phyloP scores from a whole-genome alignment of 1,140 invertebrate genomes.

The Venturia canescens region DNA sequence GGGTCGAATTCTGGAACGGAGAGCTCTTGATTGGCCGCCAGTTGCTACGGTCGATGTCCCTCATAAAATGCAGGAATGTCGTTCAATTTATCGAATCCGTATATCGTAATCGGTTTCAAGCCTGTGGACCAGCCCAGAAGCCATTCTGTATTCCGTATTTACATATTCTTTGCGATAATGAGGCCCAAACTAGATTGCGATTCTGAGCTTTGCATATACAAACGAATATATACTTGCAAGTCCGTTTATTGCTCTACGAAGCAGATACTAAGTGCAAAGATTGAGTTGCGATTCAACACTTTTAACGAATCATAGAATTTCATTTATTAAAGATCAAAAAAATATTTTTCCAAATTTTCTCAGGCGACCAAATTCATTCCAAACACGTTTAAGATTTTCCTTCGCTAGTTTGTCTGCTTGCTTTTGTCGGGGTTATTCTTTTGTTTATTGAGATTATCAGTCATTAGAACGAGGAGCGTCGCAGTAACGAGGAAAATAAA shows the following conservation, averaged over 20 bases:
- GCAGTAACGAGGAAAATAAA: background rate
- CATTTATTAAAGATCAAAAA: no score
- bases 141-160: slow-evolving; percentile 7
- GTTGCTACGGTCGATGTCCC: background rate
- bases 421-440: no score
- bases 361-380: no score
- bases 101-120: slow-evolving; percentile 25
- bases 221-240: background rate
- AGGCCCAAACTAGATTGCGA: slow-evolving; percentile 4
- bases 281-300: no score
- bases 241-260: background rate
- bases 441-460: no score
- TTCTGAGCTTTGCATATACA: background rate
- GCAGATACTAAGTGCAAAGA: no score
- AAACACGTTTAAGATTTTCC: no score
- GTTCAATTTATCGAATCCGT: slow-evolving; percentile 36
- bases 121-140: background rate
- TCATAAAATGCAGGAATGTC: slow-evolving; percentile 35
- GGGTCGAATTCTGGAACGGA: background rate
- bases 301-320: no score
- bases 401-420: no score
- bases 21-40: background rate
- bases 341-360: no score
- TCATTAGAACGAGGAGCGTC: no score
- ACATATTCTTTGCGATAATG: slow-evolving; percentile 41